phyloP scores from a whole-genome alignment of 2,797 vertebrate species.

The Hapalemur alaotrensis region DNA sequence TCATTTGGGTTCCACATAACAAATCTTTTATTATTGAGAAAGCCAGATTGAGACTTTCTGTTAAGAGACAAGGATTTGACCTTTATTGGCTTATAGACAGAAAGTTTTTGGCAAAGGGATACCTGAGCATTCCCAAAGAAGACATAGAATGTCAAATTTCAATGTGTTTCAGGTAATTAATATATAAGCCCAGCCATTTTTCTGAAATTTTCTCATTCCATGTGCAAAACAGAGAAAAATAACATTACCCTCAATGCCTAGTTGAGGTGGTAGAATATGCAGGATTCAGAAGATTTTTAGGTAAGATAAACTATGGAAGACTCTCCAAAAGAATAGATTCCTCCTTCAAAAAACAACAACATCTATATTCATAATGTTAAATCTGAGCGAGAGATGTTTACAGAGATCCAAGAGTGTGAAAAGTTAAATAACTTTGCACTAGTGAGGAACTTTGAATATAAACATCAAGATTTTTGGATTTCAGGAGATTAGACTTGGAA shows the following conservation, averaged over 20 bases:
- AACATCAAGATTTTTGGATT: slow-evolving; percentile 11
- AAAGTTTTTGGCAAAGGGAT: not conserved
- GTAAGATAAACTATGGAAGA: not conserved
- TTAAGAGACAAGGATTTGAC: not conserved
- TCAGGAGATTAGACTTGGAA: not conserved
- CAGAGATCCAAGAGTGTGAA: not conserved
- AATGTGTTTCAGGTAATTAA: not conserved
- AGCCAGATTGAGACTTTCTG: not conserved
- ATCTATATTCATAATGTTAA: not conserved
- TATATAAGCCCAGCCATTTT: not conserved
- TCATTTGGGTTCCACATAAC: not conserved
- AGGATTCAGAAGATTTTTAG: not conserved
- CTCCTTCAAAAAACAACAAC: not conserved
- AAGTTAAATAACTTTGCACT: not conserved
- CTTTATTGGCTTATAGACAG: not conserved
- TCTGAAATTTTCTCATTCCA: not conserved
- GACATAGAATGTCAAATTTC: not conserved
- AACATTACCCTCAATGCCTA: not conserved
- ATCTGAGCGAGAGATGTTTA: not conserved
- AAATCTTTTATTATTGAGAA: not conserved
- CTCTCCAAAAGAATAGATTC: not conserved
- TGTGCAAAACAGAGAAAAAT: not conserved
- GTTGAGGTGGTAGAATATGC: not conserved
- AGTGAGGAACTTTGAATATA: slow-evolving; percentile 54
- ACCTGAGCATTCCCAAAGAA: not conserved